A percentile compares a stretch with the other conserved stretches of the same genome.
phyloP scores from a whole-genome alignment of 2,888 invertebrate species.

The Hedychridium roseum region DNA sequence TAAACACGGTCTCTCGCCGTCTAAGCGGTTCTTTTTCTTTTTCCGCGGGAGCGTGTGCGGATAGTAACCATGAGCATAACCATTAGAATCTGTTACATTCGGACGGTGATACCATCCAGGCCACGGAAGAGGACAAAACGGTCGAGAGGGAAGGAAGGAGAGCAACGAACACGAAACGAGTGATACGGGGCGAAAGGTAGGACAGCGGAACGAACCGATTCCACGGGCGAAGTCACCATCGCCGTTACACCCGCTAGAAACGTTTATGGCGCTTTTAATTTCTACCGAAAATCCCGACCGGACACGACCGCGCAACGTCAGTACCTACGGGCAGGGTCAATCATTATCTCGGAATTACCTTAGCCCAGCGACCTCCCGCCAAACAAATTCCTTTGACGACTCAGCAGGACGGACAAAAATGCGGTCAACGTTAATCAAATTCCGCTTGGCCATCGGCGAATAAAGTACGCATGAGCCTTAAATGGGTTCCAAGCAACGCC shows the following conservation, averaged over 20 bases:
- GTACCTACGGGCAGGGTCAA: slow-evolving; percentile 5
- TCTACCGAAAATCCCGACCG: slow-evolving; percentile 23
- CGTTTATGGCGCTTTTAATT: slow-evolving; percentile 4
- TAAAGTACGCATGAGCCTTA: too few relatives aligned
- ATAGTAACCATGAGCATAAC: slow-evolving; percentile 54
- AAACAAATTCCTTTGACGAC: background rate
- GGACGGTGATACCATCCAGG: slow-evolving; percentile 30
- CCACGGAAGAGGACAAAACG: slow-evolving; percentile 7
- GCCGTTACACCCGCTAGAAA: slow-evolving; percentile 8
- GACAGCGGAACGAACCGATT: slow-evolving; percentile 8
- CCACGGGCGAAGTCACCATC: slow-evolving; percentile 1
- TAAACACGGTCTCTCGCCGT: slow-evolving; percentile 40
- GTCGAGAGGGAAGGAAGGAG: slow-evolving; percentile 9
- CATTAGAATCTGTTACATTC: slow-evolving; percentile 58
- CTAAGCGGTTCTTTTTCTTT: slow-evolving; percentile 9
- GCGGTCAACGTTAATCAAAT: too few relatives aligned
- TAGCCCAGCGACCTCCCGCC: background rate
- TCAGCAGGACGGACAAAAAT: too few relatives aligned
- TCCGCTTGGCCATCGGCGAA: too few relatives aligned
- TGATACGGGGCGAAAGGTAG: slow-evolving; percentile 12
- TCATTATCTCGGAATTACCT: slow-evolving; percentile 26
- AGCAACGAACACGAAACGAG: slow-evolving; percentile 3
- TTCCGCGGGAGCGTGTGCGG: background rate
- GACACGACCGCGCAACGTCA: slow-evolving; percentile 16
- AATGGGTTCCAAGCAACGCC: too few relatives aligned